phyloP scores from a whole-genome alignment of 2,888 invertebrate genomes.

The Aphelenchoides bicaudatus region DNA sequence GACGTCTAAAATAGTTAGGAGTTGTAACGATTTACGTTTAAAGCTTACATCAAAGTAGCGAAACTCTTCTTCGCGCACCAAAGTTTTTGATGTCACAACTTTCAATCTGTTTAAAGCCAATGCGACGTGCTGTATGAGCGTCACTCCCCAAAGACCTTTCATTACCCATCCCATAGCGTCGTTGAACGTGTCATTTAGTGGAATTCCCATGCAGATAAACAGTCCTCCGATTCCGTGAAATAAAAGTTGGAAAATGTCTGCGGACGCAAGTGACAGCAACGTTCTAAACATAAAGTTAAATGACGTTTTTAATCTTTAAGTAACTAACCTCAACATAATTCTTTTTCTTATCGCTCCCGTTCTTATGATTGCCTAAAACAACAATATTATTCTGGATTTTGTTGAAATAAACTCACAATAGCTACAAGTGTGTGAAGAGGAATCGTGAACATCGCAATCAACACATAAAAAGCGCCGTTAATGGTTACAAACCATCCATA shows the following conservation, averaged over 20 bases:
- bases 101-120: constrained; percentile 10
- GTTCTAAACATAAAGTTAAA: too few species aligned
- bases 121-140: constrained; percentile 1
- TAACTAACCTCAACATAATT: constrained; percentile 5
- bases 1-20: too few species aligned
- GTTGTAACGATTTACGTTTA: too few species aligned
- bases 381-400: too few species aligned
- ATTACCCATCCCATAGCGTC: not conserved
- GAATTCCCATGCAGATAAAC: not conserved
- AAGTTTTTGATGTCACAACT: not conserved
- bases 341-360: constrained; percentile 3
- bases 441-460: not conserved
- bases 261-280: too few species aligned
- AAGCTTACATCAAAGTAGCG: too few species aligned
- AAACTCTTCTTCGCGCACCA: constrained; percentile 4
- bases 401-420: too few species aligned
- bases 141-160: constrained; percentile 1
- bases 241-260: too few species aligned
- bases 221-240: constrained; percentile 11
- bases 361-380: not conserved
- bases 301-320: too few species aligned
- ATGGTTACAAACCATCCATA: constrained; percentile 3
- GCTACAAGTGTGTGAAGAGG: constrained; percentile 4
- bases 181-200: constrained; percentile 8
- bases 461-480: constrained; percentile 4